These are phyloP conservation scores for Conger conger DNA, from an alignment of 2,113 vertebrate species.

Conservation along the genomic window DNA sequence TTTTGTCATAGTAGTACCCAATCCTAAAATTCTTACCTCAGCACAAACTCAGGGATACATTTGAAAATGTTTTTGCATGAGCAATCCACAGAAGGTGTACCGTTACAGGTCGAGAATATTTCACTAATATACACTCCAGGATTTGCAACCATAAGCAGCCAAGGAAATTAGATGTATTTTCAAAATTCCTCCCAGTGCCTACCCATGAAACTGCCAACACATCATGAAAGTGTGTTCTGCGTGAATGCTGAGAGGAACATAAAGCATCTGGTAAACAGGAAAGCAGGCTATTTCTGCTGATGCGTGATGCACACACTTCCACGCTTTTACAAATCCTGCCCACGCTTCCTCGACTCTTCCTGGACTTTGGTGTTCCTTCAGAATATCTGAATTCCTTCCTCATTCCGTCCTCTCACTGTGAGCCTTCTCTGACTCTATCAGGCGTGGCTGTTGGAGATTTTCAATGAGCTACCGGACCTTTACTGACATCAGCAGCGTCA, in stretches of 20 bases:
- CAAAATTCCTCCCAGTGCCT: neutral
- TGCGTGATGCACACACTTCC: neutral
- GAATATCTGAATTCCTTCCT: neutral
- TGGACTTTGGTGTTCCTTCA: neutral
- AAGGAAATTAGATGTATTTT: neutral
- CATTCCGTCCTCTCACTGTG: no score
- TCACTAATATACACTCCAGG: neutral
- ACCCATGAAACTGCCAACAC: no score
- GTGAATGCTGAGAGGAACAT: neutral
- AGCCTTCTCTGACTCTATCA: no score
- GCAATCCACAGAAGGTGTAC: no score
- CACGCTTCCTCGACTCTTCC: neutral
- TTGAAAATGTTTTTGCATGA: no score
- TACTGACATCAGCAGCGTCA: neutral
- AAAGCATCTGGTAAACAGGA: neutral
- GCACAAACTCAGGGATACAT: no score
- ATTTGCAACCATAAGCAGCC: neutral
- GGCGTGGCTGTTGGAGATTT: no score
- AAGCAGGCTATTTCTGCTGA: neutral
- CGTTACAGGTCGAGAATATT: neutral
- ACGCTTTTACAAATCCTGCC: neutral
- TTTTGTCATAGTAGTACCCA: no score
- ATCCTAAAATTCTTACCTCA: no score
- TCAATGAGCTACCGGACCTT: neutral
- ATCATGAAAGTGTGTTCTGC: no score